Evolutionary conservation across 2,113 vertebrate genomes (phyloP).

Genomic region (Solenodon paradoxus): DNA sequence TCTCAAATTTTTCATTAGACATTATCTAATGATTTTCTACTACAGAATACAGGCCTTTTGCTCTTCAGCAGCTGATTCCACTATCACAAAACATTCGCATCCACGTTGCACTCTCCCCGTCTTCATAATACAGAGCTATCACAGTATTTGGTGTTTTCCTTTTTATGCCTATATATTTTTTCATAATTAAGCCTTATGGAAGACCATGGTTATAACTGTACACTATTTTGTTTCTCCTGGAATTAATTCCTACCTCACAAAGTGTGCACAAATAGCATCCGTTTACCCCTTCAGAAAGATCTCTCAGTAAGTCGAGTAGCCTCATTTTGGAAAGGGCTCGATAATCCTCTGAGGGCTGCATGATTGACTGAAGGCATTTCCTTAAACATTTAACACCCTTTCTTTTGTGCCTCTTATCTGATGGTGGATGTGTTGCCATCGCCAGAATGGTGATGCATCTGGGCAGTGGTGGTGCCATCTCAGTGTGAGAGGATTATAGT

Average conservation of each 20-base stretch:
- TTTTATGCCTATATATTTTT: background rate
- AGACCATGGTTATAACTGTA: background rate
- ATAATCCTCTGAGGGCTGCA: background rate
- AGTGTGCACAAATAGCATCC: background rate
- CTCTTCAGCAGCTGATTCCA: background rate
- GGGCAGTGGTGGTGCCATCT: background rate
- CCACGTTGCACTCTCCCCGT: background rate
- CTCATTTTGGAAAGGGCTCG: background rate
- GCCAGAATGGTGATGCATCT: no score
- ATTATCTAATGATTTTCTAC: background rate
- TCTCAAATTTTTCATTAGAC: background rate
- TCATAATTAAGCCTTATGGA: background rate
- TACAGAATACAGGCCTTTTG: background rate
- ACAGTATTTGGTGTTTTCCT: background rate
- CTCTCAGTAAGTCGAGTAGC: background rate
- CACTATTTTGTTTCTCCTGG: background rate
- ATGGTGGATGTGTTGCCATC: background rate
- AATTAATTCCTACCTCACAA: background rate
- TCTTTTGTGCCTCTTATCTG: background rate
- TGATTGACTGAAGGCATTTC: background rate
- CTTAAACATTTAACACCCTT: background rate
- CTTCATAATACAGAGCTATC: background rate
- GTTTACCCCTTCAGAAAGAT: background rate
- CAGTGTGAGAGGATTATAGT: background rate
- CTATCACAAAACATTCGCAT: background rate